Evolutionary conservation across 1,140 invertebrate species (phyloP), one percentile per base, ranked within the genome.

Genomic region (Yoshiicerus persimilis): DNA sequence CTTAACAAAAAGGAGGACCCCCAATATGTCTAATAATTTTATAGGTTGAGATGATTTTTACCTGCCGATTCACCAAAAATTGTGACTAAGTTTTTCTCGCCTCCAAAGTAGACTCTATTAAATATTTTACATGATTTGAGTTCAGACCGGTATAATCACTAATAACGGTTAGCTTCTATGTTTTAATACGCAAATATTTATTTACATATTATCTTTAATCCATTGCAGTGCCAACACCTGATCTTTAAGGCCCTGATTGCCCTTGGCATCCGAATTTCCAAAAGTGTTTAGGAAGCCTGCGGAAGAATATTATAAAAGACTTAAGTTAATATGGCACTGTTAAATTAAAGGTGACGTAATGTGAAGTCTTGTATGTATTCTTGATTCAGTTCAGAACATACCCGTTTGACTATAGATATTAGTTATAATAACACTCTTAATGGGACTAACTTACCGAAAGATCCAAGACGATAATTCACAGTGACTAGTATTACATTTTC

Each of bases 51-150:
- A 41, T 41, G 39, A 41, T 41, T 41, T 13, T 47, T 47, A 47
- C 41, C 66, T 0, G 66, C 56, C 11, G 13, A n/a, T 39, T 87
- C 66, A 84, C 89, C 32, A 87, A 83, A 75, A 36, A 85, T 70
- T 90, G 98, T 99, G 2, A 99, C 96, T 0, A 93, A 94, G 13
- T 93, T 90, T 0, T 96, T 95, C 93, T 99, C 96, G 0, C 98
- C 98, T 20, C 97, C 96, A 91, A 99, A 95, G 91, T 95, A 94
- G 38, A n/a, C n/a, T n/a, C n/a, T n/a, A n/a, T n/a, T n/a, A n/a
- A n/a, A n/a, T n/a, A n/a, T n/a, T n/a, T n/a, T n/a, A n/a, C n/a
- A n/a, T n/a, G n/a, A n/a, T n/a, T n/a, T n/a, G n/a, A n/a, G n/a
- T n/a, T n/a, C n/a, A n/a, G n/a, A n/a, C n/a, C n/a, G n/a, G n/a